Evolutionary conservation across 2,797 vertebrate species (phyloP).

Genomic region (Acrossocheilus fasciatus): DNA sequence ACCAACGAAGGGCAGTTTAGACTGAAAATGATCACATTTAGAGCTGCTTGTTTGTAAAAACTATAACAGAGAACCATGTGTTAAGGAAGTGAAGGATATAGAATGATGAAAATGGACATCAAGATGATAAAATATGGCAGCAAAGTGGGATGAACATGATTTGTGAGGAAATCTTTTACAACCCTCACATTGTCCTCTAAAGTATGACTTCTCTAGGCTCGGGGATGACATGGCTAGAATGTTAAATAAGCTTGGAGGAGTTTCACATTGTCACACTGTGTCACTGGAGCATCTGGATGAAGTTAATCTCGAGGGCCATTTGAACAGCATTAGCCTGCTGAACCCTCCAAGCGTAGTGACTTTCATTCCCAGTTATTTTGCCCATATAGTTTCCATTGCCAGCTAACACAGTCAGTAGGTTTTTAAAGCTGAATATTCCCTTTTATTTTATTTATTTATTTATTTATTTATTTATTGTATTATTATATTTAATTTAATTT

Average conservation of each 20-base stretch:
- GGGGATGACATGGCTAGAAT: conserved; percentile 14
- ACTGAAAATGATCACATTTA: not conserved
- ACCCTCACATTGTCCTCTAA: conserved; percentile 29
- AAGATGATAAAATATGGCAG: conserved; percentile 20
- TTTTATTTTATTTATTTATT: not conserved
- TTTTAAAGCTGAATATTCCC: not conserved
- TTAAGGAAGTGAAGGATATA: conserved; percentile 13
- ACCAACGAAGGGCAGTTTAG: not conserved
- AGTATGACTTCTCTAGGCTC: conserved; percentile 21
- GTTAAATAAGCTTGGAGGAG: conserved; percentile 28
- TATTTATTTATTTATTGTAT: not conserved
- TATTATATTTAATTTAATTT: not conserved
- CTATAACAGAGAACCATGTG: not conserved
- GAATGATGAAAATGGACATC: conserved; percentile 24
- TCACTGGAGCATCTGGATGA: conserved; percentile 43
- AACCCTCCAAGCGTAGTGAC: not conserved
- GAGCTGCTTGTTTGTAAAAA: conserved; percentile 2
- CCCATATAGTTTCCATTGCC: not conserved
- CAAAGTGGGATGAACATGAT: conserved; percentile 20
- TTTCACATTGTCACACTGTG: conserved; percentile 42
- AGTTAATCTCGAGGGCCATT: conserved; percentile 49
- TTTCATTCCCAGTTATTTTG: conserved; percentile 1
- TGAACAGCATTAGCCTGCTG: conserved; percentile 38
- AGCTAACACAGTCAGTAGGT: not conserved
- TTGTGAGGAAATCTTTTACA: conserved; percentile 36